A percentile compares a stretch with the other conserved stretches of the same genome.
Evolutionary conservation across 2,113 vertebrate genomes (phyloP).

Genomic region (Sprattus sprattus): DNA sequence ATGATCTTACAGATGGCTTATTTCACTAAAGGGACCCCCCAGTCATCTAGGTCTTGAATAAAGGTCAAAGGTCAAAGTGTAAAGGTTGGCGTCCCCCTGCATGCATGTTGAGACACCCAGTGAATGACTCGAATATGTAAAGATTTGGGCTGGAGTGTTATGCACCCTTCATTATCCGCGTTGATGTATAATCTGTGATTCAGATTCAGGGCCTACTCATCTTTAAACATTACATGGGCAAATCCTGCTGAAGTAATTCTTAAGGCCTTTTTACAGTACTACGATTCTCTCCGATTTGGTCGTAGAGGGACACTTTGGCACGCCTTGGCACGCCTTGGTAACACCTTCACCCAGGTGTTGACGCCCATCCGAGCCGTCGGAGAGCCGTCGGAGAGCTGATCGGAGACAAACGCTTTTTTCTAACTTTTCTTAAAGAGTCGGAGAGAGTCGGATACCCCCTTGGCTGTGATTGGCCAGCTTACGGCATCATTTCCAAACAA

Average conservation of each 20-base stretch:
- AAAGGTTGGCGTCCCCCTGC: constrained; percentile 19
- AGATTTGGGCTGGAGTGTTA: constrained; percentile 38
- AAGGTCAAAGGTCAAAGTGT: constrained; percentile 21
- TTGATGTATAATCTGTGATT: constrained; percentile 73
- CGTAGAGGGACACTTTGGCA: too few species aligned
- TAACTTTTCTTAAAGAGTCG: too few species aligned
- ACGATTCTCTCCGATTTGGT: too few species aligned
- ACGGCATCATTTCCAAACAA: too few species aligned
- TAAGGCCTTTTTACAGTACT: too few species aligned
- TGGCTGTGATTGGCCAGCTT: too few species aligned
- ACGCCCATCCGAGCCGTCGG: too few species aligned
- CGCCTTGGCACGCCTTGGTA: too few species aligned
- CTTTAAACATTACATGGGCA: constrained; percentile 25
- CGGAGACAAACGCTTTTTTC: too few species aligned
- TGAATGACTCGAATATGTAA: constrained; percentile 64
- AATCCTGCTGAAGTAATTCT: constrained; percentile 47
- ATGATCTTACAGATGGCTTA: neutral
- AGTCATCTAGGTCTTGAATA: constrained; percentile 21
- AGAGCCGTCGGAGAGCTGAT: too few species aligned
- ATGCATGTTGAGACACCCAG: constrained; percentile 47
- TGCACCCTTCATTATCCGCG: constrained; percentile 47
- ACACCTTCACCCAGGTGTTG: too few species aligned
- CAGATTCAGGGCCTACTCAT: neutral
- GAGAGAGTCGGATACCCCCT: too few species aligned
- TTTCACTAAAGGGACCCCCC: constrained; percentile 15